These are phyloP conservation scores for Melipona quadrifasciata DNA, from an alignment of 1,140 invertebrate species.

Conservation along the genomic window DNA sequence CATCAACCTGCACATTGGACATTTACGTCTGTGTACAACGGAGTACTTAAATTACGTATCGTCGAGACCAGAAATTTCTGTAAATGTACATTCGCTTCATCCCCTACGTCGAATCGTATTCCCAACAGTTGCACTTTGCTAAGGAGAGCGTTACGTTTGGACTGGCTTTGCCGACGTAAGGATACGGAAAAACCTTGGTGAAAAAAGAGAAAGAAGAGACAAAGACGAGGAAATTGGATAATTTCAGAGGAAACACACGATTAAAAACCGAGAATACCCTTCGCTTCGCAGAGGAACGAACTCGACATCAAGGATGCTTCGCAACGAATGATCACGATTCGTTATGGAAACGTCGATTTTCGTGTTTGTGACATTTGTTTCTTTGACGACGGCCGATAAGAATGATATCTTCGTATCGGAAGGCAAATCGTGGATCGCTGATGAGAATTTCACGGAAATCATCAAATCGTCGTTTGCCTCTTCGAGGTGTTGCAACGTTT, in stretches of 20 bases:
- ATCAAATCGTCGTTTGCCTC: conserved; percentile 55
- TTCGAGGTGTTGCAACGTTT: conserved; percentile 66
- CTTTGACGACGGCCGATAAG: neutral
- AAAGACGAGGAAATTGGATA: neutral
- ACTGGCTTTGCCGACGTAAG: too few species aligned
- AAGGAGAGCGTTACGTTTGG: neutral
- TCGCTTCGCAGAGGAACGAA: neutral
- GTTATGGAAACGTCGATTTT: conserved; percentile 17
- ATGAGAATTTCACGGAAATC: conserved; percentile 51
- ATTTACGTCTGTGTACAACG: neutral
- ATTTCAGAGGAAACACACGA: neutral
- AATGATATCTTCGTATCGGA: conserved; percentile 10
- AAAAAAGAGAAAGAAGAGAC: neutral
- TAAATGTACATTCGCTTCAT: neutral
- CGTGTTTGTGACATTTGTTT: neutral
- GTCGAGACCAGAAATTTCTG: neutral
- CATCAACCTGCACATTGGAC: conserved; percentile 41
- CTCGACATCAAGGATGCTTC: too few species aligned
- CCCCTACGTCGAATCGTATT: neutral
- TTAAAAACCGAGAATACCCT: neutral
- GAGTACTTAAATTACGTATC: neutral
- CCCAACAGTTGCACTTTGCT: neutral
- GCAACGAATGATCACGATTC: neutral
- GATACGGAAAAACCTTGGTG: too few species aligned
- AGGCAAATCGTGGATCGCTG: conserved; percentile 58